phyloP scores from a whole-genome alignment of 2,113 vertebrate genomes.

The Atrichornis clamosus region DNA sequence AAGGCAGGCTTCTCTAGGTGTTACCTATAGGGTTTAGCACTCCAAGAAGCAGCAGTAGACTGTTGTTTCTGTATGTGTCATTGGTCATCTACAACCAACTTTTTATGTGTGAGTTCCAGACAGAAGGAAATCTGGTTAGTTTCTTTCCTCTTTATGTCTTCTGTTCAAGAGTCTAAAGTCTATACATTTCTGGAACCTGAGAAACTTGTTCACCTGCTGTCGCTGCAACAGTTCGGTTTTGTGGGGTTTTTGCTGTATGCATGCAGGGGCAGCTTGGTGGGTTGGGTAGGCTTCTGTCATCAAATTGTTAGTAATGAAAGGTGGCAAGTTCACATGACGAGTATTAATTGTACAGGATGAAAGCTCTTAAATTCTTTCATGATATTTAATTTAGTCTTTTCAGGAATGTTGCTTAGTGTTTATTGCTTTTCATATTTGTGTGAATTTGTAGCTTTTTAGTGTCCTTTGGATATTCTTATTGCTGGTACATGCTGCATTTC shows the following conservation, averaged over 20 bases:
- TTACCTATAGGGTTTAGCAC: not conserved
- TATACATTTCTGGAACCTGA: not conserved
- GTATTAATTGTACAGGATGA: not conserved
- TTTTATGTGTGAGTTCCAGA: not conserved
- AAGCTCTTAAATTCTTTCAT: not conserved
- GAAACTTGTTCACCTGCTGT: not conserved
- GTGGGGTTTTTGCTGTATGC: not conserved
- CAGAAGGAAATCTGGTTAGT: not conserved
- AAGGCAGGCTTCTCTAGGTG: not conserved
- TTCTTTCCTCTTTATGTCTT: not conserved
- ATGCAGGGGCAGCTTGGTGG: not conserved
- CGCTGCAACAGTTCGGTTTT: not conserved
- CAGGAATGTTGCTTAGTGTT: not conserved
- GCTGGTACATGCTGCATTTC: not conserved
- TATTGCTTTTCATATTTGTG: not conserved
- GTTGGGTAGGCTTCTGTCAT: not conserved
- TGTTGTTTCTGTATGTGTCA: not conserved
- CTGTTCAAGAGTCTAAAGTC: not conserved
- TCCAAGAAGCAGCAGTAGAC: not conserved
- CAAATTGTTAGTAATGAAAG: not conserved
- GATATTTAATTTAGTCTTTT: not conserved
- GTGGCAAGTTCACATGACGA: not conserved
- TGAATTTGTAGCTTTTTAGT: not conserved
- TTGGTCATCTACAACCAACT: not conserved
- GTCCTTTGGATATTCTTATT: not conserved